Evolutionary conservation across 2,113 vertebrate species (phyloP), one percentile per base, ranked within the genome.

Genomic region (Tonatia bakeri): DNA sequence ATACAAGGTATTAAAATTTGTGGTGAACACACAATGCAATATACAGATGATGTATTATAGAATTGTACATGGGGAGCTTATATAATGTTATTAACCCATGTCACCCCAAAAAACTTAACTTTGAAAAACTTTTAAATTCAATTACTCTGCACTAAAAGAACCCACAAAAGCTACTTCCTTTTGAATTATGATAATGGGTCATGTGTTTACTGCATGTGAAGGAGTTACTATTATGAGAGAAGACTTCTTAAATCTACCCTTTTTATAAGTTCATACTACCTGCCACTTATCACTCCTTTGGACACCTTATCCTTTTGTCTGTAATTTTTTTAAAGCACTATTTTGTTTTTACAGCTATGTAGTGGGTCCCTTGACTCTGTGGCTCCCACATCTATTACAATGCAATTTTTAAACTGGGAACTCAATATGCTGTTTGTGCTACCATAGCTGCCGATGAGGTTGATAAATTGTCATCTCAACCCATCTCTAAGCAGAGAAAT

Each of bases 381-480:
- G 86, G 43, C 22, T 88, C 4, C 6, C 7, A 3, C 4, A 43
- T 38, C 47, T 83, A 14, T 73, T 70, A 31, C 26, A 81, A 16
- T 59, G 20, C 28, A 31, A 40, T 83, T 43, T n/a, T 17, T 16
- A 33, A 16, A 22, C n/a, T 59, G 65, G 52, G 20, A 80, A 50
- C 16, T 69, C 82, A 73, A 4, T 67, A 24, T 43, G 43, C 75
- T 43, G 3, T 77, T 94, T 79, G 61, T 54, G 26, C 56, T 70
- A 38, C 45, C 24, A 36, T 31, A 83, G 73, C 86, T 97, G 91
- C 59, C 91, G 67, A 91, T 76, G 67, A 88, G 87, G 17, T 43
- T 94, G 86, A 95, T 86, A 94, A 89, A 87, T 88, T 86, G 72
- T 86, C 54, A 79, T 96, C 88, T 73, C 36, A 10, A 91, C 86